Evolutionary conservation across 2,113 vertebrate species (phyloP), one percentile per base, ranked within the genome.

Genomic region (Falcunculus frontatus): DNA sequence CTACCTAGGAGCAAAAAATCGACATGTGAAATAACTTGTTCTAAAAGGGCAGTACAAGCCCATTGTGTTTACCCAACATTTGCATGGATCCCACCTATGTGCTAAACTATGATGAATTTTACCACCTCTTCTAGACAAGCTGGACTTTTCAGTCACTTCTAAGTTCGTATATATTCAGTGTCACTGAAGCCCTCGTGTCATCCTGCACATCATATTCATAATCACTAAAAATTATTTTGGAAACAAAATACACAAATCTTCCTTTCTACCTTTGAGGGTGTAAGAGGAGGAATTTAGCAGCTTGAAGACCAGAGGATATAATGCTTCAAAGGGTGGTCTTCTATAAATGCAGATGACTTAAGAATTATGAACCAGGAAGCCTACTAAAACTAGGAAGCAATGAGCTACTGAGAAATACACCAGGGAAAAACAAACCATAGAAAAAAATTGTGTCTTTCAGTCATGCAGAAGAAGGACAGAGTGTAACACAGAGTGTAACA

Each of bases 201-300:
- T 42, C 21, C 35, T 84, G n/a, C 10, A 16, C 6, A 35, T 67
- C 23, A 15, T 67, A 52, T 32, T 50, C 15, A 29, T 27, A 62
- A 20, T 37, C 33, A 72, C 10, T 30, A 63, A 46, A 11, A 39
- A 39, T 87, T 60, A 39, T 64, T 56, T 90, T 60, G 53, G 26
- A 47, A 78, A 62, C 2, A 69, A 77, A 92, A 79, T 25, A 32
- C 74, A 32, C 3, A 69, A 65, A 68, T 79, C 2, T 5, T 84
- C 1, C 6, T 41, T 30, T 91, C 29, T 73, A 2, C 3, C 12
- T 78, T 42, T 59, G 5, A 2, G 4, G 1, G 1, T 25, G 29
- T 46, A 3, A 80, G 25, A 21, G 10, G 10, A 64, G 16, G 17
- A 76, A 70, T 89, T 78, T 39, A 70, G 37, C 22, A 42, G 2